Evolutionary conservation across 2,888 invertebrate genomes (phyloP).

Genomic region (Brachypterus glaber): DNA sequence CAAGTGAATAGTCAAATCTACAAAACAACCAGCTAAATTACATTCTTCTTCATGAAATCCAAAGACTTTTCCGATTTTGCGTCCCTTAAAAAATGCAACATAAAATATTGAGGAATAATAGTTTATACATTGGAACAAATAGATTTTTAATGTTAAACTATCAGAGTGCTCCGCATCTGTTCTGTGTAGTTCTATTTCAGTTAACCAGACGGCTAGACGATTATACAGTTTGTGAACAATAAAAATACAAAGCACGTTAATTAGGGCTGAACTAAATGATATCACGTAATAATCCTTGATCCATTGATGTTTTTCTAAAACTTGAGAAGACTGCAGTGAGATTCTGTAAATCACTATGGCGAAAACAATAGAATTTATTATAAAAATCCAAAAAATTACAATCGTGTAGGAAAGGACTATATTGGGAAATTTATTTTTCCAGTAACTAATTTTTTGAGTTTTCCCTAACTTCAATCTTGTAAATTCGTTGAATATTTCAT

Average conservation of each 20-base stretch:
- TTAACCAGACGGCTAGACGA: slow-evolving; percentile 54
- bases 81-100: slow-evolving; percentile 67
- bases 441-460: slow-evolving; percentile 52
- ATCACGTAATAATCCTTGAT: slow-evolving; percentile 49
- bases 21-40: slow-evolving; percentile 74
- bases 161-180: slow-evolving; percentile 84
- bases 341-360: slow-evolving; percentile 70
- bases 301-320: slow-evolving; percentile 15
- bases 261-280: slow-evolving; percentile 64
- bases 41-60: slow-evolving; percentile 67
- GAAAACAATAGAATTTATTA: slow-evolving; percentile 65
- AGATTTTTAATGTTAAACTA: slow-evolving; percentile 76
- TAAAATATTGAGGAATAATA: slow-evolving; percentile 84
- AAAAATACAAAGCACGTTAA: slow-evolving; percentile 69
- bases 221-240: slow-evolving; percentile 62
- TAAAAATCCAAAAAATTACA: slow-evolving; percentile 48
- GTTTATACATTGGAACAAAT: slow-evolving; percentile 81
- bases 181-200: slow-evolving; percentile 64
- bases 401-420: slow-evolving; percentile 61
- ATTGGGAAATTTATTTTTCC: slow-evolving; percentile 63
- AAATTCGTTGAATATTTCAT: slow-evolving; percentile 63
- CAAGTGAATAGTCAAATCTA: slow-evolving; percentile 77
- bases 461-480: slow-evolving; percentile 55
- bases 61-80: slow-evolving; percentile 66
- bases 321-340: slow-evolving; percentile 52